Evolutionary conservation across 1,140 invertebrate species (phyloP).

Genomic region (Meteorus sp.): DNA sequence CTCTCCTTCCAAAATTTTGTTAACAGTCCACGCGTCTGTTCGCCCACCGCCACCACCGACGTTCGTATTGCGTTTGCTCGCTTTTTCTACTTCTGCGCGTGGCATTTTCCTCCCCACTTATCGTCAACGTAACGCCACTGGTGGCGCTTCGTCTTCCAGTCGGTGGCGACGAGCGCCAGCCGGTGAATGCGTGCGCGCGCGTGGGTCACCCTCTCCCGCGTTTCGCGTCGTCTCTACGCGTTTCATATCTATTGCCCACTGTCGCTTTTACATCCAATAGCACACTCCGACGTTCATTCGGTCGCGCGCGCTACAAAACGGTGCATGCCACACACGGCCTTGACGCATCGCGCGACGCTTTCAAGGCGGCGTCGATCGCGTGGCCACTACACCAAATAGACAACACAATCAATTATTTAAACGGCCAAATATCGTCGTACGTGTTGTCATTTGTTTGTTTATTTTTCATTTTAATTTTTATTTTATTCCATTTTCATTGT

Average conservation of each 20-base stretch:
- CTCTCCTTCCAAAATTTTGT: background rate
- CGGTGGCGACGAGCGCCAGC: slow-evolving; percentile 24
- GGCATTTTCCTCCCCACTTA: background rate
- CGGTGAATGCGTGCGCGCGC: slow-evolving; percentile 28
- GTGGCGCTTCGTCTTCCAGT: slow-evolving; percentile 21
- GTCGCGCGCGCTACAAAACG: slow-evolving; percentile 20
- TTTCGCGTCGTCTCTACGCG: too few relatives aligned
- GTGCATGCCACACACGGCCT: slow-evolving; percentile 28
- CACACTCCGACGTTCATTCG: slow-evolving; percentile 23
- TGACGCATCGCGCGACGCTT: slow-evolving; percentile 28
- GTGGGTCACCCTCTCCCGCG: slow-evolving; percentile 2
- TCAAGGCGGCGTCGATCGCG: slow-evolving; percentile 30
- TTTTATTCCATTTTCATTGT: too few relatives aligned
- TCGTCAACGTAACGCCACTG: background rate
- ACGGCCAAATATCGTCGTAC: too few relatives aligned
- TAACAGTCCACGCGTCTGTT: too few relatives aligned
- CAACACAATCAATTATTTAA: too few relatives aligned
- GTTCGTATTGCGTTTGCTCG: background rate
- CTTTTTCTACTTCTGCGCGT: too few relatives aligned
- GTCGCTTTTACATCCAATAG: slow-evolving; percentile 8
- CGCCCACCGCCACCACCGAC: background rate
- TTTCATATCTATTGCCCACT: slow-evolving; percentile 14
- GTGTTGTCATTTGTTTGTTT: too few relatives aligned
- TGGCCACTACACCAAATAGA: slow-evolving; percentile 15
- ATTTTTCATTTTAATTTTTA: too few relatives aligned